Evolutionary conservation across 2,888 invertebrate genomes (phyloP).

Genomic region (Chrysotoxum bicinctum): DNA sequence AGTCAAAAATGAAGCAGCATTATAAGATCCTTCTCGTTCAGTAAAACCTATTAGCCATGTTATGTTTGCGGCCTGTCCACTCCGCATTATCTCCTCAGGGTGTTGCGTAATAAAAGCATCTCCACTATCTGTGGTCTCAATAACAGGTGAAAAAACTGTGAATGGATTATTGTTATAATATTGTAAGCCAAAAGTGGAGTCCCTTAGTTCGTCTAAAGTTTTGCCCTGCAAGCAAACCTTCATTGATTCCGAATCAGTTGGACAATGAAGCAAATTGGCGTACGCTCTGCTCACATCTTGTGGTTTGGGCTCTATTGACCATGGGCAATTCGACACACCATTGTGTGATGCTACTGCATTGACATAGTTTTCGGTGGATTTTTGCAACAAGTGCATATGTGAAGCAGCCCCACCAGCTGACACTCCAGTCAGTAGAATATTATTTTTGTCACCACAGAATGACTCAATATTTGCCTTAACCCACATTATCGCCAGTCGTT

Average conservation of each 20-base stretch:
- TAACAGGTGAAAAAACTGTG: slow-evolving; percentile 88
- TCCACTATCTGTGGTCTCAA: slow-evolving; percentile 83
- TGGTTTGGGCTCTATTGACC: slow-evolving; percentile 78
- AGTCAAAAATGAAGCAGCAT: slow-evolving; percentile 82
- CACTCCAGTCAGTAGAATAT: slow-evolving; percentile 85
- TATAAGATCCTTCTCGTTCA: slow-evolving; percentile 88
- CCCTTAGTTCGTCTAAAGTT: slow-evolving; percentile 84
- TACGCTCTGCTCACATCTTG: slow-evolving; percentile 6
- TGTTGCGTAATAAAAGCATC: slow-evolving; percentile 86
- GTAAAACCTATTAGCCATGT: slow-evolving; percentile 88
- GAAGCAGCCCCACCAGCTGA: slow-evolving; percentile 89
- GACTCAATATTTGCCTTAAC: slow-evolving; percentile 85
- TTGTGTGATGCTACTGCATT: slow-evolving; percentile 79
- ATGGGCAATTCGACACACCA: slow-evolving; percentile 85
- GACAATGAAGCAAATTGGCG: slow-evolving; percentile 85
- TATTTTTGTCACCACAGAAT: slow-evolving; percentile 87
- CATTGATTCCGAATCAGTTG: slow-evolving; percentile 82
- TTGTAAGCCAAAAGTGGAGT: slow-evolving; percentile 79
- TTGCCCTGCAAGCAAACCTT: slow-evolving; percentile 85
- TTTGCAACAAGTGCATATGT: slow-evolving; percentile 86
- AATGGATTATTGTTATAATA: slow-evolving; percentile 86
- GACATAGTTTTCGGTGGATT: slow-evolving; percentile 51
- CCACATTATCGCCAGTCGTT: slow-evolving; percentile 87
- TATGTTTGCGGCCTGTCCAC: slow-evolving; percentile 84
- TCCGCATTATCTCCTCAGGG: slow-evolving; percentile 85